Evolutionary conservation across 1,140 invertebrate genomes (phyloP), one percentile per base, ranked within the genome.

Genomic region (Drosophila pandora): DNA sequence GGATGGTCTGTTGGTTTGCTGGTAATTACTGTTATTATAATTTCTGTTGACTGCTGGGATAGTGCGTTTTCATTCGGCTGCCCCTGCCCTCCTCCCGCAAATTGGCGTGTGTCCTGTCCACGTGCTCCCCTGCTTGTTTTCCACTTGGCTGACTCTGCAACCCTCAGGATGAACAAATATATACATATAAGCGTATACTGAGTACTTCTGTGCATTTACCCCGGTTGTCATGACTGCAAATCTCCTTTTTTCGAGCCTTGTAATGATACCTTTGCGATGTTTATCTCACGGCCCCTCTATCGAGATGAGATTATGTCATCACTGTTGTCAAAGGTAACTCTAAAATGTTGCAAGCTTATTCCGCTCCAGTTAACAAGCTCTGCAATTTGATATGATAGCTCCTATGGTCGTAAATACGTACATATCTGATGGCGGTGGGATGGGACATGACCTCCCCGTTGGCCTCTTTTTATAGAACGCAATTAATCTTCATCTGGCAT

Each of bases 1-100:
- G n/a, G 28, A 32, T 39, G 48, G 62, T 57, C 55, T 57, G 61
- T 63, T 70, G 67, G 48, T 62, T 62, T 72, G 63, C 71, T 72
- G 58, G 83, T 87, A 87, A 87, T 87, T 87, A 87, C 79, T 79
- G 83, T 88, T 87, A 88, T 87, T 87, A 87, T 88, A 88, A 88
- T 87, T 87, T 87, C 83, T 83, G 83, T 83, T 87, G 84, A 87
- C 84, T 87, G 79, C 79, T 55, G 73, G 68, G 50, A 28, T 17
- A 67, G 67, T 22, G 47, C 13, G 67, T 34, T 67, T 48, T 37
- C 3, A n/a, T 37, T 37, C 25, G 5, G 25, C 25, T 28, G 25
- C 25, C 25, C 34, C 9, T 21, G 37, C 39, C 22, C 9, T 25
- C 32, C 63, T 54, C 52, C 54, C 41, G 49, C 57, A 9, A 47